phyloP scores from a whole-genome alignment of 2,113 vertebrate species.

The Balaenoptera acutorostrata region DNA sequence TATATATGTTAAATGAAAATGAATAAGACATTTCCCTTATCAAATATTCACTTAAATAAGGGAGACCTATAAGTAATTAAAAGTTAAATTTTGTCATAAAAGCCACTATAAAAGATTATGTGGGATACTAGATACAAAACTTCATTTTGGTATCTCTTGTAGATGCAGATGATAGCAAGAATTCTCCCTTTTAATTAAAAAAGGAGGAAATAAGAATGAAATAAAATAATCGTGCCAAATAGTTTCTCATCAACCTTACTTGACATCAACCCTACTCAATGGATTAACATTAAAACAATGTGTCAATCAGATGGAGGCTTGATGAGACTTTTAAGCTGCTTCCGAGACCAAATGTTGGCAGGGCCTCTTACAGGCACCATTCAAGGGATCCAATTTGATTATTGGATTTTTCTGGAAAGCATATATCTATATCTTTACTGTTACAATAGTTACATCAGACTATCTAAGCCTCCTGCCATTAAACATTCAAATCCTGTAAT shows the following conservation, averaged over 20 bases:
- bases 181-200: not conserved
- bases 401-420: not conserved
- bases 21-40: not conserved
- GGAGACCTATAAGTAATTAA: not conserved
- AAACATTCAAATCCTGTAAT: conserved; percentile 16
- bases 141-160: not conserved
- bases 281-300: not conserved
- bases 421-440: not conserved
- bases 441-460: not conserved
- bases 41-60: not conserved
- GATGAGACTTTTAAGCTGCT: not conserved
- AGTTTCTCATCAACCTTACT: not conserved
- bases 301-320: not conserved
- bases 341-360: not conserved
- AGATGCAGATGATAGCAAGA: not conserved
- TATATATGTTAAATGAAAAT: not conserved
- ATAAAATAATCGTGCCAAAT: not conserved
- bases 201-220: not conserved
- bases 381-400: not conserved
- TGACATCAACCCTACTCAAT: not conserved
- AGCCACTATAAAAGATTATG: not conserved
- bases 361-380: not conserved
- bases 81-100: not conserved
- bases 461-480: not conserved
- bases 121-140: not conserved